Percentiles rank a stretch among this genome's conserved stretches.
Evolutionary conservation across 1,140 invertebrate species (phyloP).

Genomic region (Oryzaephilus surinamensis): DNA sequence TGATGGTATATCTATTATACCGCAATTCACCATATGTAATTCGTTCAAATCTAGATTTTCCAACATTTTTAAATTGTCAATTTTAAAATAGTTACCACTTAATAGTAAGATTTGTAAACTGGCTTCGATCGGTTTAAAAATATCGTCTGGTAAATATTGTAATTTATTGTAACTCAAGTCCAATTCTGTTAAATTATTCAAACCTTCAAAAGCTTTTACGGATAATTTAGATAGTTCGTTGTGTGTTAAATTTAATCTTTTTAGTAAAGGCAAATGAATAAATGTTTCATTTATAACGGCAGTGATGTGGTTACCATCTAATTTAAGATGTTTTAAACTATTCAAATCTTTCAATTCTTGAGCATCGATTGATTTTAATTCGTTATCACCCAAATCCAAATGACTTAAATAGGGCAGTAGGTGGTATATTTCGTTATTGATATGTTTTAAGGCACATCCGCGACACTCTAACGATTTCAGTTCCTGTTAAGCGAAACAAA

Average conservation of each 20-base stretch:
- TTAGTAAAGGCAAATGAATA: slow-evolving; percentile 44
- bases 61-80: slow-evolving; percentile 38
- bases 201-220: slow-evolving; percentile 52
- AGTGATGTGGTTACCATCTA: slow-evolving; percentile 66
- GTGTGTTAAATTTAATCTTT: slow-evolving; percentile 47
- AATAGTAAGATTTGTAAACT: slow-evolving; percentile 50
- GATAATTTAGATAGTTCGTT: slow-evolving; percentile 59
- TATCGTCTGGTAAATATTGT: slow-evolving; percentile 46
- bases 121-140: slow-evolving; percentile 45
- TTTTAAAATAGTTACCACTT: slow-evolving; percentile 50
- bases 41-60: slow-evolving; percentile 45
- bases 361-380: slow-evolving; percentile 57
- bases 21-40: slow-evolving; percentile 43
- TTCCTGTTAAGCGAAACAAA: no score
- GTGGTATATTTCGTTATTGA: slow-evolving; percentile 62
- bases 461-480: slow-evolving; percentile 57
- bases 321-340: slow-evolving; percentile 50
- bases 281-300: slow-evolving; percentile 58
- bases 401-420: slow-evolving; percentile 51
- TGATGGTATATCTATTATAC: slow-evolving; percentile 34
- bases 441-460: slow-evolving; percentile 53
- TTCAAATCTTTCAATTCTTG: slow-evolving; percentile 58
- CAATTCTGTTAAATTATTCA: slow-evolving; percentile 50
- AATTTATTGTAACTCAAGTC: slow-evolving; percentile 65
- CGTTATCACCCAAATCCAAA: slow-evolving; percentile 65